Evolutionary conservation across 2,113 vertebrate genomes (phyloP).

Genomic region (Pandion haliaetus): DNA sequence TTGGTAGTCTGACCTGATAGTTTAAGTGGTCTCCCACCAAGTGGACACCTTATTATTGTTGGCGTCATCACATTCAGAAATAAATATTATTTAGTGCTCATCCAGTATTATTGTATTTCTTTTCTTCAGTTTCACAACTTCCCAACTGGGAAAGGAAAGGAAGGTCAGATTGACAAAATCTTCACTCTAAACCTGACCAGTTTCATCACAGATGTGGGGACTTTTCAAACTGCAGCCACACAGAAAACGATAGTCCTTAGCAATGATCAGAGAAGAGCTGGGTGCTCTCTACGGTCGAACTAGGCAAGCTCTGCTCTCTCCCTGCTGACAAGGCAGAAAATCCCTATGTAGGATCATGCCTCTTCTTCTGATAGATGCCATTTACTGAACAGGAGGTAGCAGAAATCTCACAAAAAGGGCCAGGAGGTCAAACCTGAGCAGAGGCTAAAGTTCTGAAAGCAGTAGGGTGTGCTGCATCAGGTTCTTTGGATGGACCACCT

Average conservation of each 20-base stretch:
- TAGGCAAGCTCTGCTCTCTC: neutral
- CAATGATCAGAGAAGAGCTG: neutral
- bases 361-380: neutral
- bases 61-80: neutral
- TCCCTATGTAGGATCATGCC: neutral
- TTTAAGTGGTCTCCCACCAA: neutral
- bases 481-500: neutral
- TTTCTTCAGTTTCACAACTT: neutral
- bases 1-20: neutral
- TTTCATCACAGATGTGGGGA: neutral
- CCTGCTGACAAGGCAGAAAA: neutral
- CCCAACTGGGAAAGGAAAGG: neutral
- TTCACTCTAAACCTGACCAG: neutral
- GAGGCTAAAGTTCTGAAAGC: neutral
- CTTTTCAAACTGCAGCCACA: neutral
- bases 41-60: neutral
- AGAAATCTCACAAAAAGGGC: neutral
- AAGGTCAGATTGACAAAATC: neutral
- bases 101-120: accelerated
- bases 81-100: neutral
- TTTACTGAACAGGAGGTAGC: neutral
- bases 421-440: neutral
- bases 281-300: neutral
- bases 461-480: neutral
- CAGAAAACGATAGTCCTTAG: neutral